phyloP scores from a whole-genome alignment of 2,888 invertebrate genomes.

The Eutolmus rufibarbis region DNA sequence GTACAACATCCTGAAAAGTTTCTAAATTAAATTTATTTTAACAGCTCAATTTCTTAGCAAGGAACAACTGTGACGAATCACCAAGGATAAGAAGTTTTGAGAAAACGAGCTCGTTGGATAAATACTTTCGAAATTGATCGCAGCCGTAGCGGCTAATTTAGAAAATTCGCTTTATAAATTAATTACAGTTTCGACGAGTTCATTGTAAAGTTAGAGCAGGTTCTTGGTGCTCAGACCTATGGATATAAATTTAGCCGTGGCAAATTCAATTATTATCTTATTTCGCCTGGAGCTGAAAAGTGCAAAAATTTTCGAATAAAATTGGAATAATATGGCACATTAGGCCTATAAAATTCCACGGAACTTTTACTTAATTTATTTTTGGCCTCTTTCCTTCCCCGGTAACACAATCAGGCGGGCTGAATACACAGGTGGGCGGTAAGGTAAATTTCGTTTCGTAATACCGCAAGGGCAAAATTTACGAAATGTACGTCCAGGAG shows the following conservation, averaged over 20 bases:
- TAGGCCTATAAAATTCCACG: background rate
- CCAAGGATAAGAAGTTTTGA: background rate
- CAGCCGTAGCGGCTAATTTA: background rate
- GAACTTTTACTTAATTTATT: background rate
- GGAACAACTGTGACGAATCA: conserved; percentile 17
- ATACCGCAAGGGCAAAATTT: background rate
- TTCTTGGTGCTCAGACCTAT: background rate
- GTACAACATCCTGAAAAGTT: background rate
- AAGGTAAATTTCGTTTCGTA: background rate
- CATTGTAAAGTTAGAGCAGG: background rate
- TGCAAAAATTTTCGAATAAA: background rate
- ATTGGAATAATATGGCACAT: conserved; percentile 13
- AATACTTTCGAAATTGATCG: background rate
- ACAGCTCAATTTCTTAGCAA: background rate
- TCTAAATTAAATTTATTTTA: conserved; percentile 11
- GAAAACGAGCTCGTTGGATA: background rate
- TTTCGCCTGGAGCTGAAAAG: background rate
- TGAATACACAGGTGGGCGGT: background rate
- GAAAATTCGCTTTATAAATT: conserved; percentile 27
- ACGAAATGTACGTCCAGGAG: background rate
- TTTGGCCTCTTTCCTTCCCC: background rate
- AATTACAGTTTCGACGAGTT: background rate
- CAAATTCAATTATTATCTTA: background rate
- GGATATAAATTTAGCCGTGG: background rate
- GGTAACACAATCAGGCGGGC: background rate